A percentile compares a stretch with the other conserved stretches of the same genome.
phyloP scores from a whole-genome alignment of 1,140 invertebrate species.

The Euglossa dilemma region DNA sequence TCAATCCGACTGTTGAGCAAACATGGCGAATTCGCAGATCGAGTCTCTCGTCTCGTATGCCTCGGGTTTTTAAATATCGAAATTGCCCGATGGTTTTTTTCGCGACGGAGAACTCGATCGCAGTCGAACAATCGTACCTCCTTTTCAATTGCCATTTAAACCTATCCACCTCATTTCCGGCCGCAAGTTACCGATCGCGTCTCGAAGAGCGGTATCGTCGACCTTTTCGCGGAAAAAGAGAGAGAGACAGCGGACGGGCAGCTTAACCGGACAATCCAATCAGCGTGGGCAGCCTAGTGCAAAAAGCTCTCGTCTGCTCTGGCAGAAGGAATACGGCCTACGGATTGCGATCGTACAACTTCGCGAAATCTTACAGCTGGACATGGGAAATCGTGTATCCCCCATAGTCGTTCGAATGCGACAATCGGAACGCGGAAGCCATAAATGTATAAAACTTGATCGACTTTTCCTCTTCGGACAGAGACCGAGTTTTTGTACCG shows the following conservation, averaged over 20 bases:
- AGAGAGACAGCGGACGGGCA: background rate
- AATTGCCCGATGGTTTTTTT: background rate
- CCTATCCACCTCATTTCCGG: background rate
- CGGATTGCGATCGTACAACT: conserved; percentile 66
- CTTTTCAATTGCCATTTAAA: background rate
- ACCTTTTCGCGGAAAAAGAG: background rate
- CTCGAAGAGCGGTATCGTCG: background rate
- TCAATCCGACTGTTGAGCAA: background rate
- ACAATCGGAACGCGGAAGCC: conserved; percentile 6
- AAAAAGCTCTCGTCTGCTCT: background rate
- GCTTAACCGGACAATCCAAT: conserved; percentile 49
- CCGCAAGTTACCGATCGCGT: background rate
- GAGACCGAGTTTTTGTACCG: background rate
- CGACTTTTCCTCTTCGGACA: background rate
- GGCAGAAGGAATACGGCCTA: background rate
- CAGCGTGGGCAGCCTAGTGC: conserved; percentile 23
- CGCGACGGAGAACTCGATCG: background rate
- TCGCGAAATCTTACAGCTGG: conserved; percentile 67
- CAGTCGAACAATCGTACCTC: background rate
- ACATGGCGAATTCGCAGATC: background rate
- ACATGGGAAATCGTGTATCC: background rate
- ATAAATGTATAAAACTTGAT: conserved; percentile 35
- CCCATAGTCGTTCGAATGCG: background rate
- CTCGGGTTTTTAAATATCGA: background rate
- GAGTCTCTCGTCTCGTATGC: background rate